Evolutionary conservation across 1,140 invertebrate species (phyloP), one percentile per base, ranked within the genome.

Genomic region (Eueides isabella): DNA sequence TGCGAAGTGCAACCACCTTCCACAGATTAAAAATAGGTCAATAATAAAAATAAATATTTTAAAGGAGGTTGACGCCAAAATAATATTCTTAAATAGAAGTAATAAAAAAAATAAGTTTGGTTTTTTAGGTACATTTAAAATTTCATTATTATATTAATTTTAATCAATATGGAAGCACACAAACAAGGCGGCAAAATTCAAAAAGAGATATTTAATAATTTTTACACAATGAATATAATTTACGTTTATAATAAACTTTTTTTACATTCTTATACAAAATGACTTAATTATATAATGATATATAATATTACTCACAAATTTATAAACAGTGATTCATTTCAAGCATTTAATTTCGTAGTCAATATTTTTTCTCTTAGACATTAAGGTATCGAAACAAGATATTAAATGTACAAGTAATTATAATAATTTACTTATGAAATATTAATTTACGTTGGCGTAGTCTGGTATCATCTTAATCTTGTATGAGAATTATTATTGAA

Each of bases 401-500:
- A 67, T 65, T 68, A 76, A 72, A 72, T 61, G 35, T 66, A 75
- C 71, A 55, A 30, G 67, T 85, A 84, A 84, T 86, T 87, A 86
- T 78, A 85, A 80, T 84, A 86, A 85, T 84, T 86, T 79, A 33
- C 61, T 61, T 81, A 71, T 76, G 75, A 81, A 86, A 86, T 89
- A 89, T 87, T 89, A 87, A 89, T 89, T 87, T 87, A 79, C 80
- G 74, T 69, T 79, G 75, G 75, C 76, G 68, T 61, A 72, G 72
- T 73, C 71, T 67, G 30, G 48, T 75, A 75, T 71, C 74, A 35
- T 65, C 26, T 63, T 55, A 82, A 85, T 83, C 75, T 74, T 76
- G 67, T 62, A 65, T 74, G 74, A 80, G 82, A 81, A 86, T 89
- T 85, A 86, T 89, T 85, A 87, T 90, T 91, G 85, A 91, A 91